Evolutionary conservation across 2,113 vertebrate species (phyloP).

Genomic region (Elanoides forficatus): DNA sequence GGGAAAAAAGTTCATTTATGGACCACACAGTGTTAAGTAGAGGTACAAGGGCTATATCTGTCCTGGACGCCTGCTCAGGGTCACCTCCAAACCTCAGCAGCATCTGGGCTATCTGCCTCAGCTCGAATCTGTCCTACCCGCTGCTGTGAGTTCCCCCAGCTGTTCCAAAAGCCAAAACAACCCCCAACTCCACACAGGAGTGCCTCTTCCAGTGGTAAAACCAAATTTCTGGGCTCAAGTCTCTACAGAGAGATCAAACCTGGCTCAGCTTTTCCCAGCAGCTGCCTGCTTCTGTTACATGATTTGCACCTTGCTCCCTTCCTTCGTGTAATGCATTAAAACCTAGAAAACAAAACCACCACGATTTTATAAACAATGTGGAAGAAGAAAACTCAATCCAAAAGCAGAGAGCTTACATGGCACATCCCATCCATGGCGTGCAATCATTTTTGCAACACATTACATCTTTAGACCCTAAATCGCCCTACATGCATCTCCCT

Average conservation of each 20-base stretch:
- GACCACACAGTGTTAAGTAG: not conserved
- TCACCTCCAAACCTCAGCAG: not conserved
- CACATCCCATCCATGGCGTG: not conserved
- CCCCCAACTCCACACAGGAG: rapidly evolving
- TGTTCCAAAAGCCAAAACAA: not conserved
- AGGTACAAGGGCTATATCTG: not conserved
- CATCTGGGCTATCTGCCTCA: not conserved
- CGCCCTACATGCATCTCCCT: rapidly evolving
- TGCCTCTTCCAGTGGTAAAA: not conserved
- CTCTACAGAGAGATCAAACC: not conserved
- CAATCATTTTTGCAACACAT: not conserved
- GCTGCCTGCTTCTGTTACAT: not conserved
- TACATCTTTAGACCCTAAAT: not conserved
- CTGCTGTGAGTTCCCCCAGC: not conserved
- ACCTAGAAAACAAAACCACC: not conserved
- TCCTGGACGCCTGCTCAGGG: not conserved
- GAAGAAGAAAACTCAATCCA: not conserved
- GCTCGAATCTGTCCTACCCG: rapidly evolving
- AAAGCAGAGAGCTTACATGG: not conserved
- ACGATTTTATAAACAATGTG: not conserved
- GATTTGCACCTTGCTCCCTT: not conserved
- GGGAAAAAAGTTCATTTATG: not conserved
- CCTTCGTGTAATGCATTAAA: rapidly evolving
- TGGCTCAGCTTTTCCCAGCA: not conserved
- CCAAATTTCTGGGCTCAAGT: not conserved